These are phyloP conservation scores for Myioborus miniatus DNA, from an alignment of 2,797 vertebrate genomes.

Conservation along the genomic window DNA sequence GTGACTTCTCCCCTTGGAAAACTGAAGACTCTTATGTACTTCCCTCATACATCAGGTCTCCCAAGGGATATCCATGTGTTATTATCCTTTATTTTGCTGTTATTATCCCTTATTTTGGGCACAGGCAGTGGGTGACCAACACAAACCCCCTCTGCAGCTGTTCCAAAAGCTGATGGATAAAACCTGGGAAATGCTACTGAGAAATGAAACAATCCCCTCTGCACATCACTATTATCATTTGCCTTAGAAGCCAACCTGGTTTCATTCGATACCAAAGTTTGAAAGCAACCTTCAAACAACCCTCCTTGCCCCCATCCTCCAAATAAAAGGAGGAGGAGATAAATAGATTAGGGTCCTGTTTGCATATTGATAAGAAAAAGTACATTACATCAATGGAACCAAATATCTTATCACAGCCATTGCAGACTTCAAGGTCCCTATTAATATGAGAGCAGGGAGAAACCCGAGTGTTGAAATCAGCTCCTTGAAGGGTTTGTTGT, in stretches of 20 bases:
- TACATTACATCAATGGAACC: conserved; percentile 51
- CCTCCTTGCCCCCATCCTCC: not conserved
- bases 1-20: not conserved
- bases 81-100: not conserved
- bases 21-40: not conserved
- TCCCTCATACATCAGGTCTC: not conserved
- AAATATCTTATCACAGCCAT: conserved; percentile 45
- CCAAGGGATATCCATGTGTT: not conserved
- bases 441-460: conserved; percentile 20
- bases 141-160: not conserved
- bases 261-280: conserved; percentile 9
- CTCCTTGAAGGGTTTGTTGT: not conserved
- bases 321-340: conserved; percentile 54
- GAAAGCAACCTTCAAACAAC: conserved; percentile 42
- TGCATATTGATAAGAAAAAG: conserved; percentile 55
- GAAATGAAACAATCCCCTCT: not conserved
- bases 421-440: conserved; percentile 22
- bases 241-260: not conserved
- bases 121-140: not conserved
- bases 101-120: not conserved
- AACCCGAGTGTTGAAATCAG: conserved; percentile 1
- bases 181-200: not conserved
- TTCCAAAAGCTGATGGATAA: not conserved
- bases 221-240: not conserved
- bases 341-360: conserved; percentile 56